Percentiles rank a stretch among this genome's conserved stretches.
Conservation (phyloP, 1,140 invertebrate species). For the Orussus abietinus region DNA sequence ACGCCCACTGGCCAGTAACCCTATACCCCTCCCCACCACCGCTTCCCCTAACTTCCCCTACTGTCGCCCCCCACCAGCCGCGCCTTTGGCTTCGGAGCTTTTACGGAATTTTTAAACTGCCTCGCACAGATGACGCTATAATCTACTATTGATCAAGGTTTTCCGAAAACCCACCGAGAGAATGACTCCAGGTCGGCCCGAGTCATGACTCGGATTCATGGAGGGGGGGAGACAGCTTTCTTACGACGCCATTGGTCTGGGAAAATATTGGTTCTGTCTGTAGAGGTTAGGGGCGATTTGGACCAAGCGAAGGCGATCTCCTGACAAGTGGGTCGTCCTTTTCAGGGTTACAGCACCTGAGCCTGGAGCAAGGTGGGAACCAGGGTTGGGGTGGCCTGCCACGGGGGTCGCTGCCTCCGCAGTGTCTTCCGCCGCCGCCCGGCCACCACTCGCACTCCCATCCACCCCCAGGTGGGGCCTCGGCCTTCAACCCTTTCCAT, state of each 20-base stretch:
- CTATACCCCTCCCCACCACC: slow-evolving; percentile 31
- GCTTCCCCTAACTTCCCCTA: not conserved
- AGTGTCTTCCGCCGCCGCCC: slow-evolving; percentile 49
- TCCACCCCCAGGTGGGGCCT: slow-evolving; percentile 39
- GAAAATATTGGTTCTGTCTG: too few species aligned
- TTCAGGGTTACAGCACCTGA: slow-evolving; percentile 46
- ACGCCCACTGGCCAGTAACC: slow-evolving; percentile 48
- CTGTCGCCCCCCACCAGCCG: slow-evolving; percentile 7
- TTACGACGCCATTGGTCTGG: too few species aligned
- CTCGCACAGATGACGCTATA: slow-evolving; percentile 47
- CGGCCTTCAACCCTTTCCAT: slow-evolving; percentile 51
- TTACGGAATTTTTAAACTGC: slow-evolving; percentile 50
- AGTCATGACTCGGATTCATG: too few species aligned
- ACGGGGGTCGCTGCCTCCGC: slow-evolving; percentile 43
- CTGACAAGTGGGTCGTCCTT: slow-evolving; percentile 2
- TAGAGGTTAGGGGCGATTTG: too few species aligned
- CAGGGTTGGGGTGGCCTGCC: slow-evolving; percentile 49
- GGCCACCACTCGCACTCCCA: slow-evolving; percentile 47
- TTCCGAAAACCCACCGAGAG: slow-evolving; percentile 37
- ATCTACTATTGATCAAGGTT: slow-evolving; percentile 50
- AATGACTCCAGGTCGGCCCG: too few species aligned
- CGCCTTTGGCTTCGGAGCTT: slow-evolving; percentile 40
- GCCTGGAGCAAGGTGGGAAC: slow-evolving; percentile 43
- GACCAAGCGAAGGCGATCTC: too few species aligned
- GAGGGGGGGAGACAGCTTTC: too few species aligned